Percentiles rank a stretch among this genome's conserved stretches.
phyloP scores from a whole-genome alignment of 2,888 invertebrate species.

The Nomada hirtipes region DNA sequence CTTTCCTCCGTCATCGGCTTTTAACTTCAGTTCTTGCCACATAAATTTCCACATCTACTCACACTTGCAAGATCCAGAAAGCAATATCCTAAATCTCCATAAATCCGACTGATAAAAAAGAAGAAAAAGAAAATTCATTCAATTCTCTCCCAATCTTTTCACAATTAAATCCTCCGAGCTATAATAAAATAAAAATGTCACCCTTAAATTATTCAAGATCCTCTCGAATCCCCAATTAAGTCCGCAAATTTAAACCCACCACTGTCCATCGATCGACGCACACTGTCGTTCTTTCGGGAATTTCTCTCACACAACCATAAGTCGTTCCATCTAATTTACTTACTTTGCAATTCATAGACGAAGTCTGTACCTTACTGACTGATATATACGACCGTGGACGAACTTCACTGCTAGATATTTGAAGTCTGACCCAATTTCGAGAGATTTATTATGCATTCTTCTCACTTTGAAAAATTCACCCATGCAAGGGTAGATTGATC shows the following conservation, averaged over 20 bases:
- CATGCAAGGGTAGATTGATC: slow-evolving; percentile 35
- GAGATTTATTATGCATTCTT: neutral
- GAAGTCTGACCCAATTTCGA: slow-evolving; percentile 64
- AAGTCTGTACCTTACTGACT: slow-evolving; percentile 39
- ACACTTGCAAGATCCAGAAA: neutral
- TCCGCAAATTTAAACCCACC: slow-evolving; percentile 8
- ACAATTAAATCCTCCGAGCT: neutral
- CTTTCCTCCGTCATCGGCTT: neutral
- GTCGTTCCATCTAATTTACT: slow-evolving; percentile 62
- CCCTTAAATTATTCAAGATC: slow-evolving; percentile 9
- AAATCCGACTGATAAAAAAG: neutral
- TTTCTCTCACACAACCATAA: slow-evolving; percentile 16
- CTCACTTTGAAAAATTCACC: slow-evolving; percentile 49
- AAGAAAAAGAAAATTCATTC: neutral
- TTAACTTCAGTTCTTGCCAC: neutral
- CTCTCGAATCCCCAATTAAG: neutral
- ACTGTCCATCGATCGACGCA: neutral
- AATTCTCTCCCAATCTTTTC: neutral
- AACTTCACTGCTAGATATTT: slow-evolving; percentile 44
- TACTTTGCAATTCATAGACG: slow-evolving; percentile 67
- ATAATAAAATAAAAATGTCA: slow-evolving; percentile 8
- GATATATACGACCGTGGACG: slow-evolving; percentile 68
- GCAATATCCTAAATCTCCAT: neutral
- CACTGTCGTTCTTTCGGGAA: slow-evolving; percentile 16
- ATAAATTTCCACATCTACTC: neutral